These are phyloP conservation scores for Eupithecia centaureata DNA, from an alignment of 2,888 invertebrate species.

Conservation along the genomic window DNA sequence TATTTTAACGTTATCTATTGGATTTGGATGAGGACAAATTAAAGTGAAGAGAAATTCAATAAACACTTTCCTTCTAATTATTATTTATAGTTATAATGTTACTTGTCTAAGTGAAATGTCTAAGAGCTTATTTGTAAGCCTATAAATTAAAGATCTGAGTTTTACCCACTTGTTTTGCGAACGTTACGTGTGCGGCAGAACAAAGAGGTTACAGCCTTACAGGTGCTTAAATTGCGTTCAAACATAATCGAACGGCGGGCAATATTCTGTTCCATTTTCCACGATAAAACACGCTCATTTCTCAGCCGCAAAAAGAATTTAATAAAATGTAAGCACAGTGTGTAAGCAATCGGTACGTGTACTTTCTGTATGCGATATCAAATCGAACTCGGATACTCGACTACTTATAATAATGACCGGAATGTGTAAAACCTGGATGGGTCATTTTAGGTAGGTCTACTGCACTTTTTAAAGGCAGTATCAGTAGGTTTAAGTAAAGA, in stretches of 20 bases:
- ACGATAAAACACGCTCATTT: conserved; percentile 48
- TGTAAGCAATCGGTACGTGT: conserved; percentile 21
- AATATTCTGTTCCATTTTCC: conserved; percentile 48
- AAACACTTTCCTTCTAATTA: too few species aligned
- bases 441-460: neutral
- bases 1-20: neutral
- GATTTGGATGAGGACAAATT: too few species aligned
- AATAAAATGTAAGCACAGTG: conserved; percentile 22
- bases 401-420: conserved; percentile 16
- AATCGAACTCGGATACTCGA: conserved; percentile 15
- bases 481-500: neutral
- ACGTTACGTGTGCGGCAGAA: conserved; percentile 57
- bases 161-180: conserved; percentile 42
- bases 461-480: neutral
- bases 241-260: conserved; percentile 64
- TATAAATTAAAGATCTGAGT: too few species aligned
- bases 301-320: conserved; percentile 32
- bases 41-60: too few species aligned
- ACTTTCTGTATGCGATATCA: conserved; percentile 17
- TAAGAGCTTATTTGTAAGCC: too few species aligned
- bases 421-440: conserved; percentile 5
- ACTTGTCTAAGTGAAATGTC: too few species aligned
- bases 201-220: conserved; percentile 72
- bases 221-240: conserved; percentile 76
- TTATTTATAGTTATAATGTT: too few species aligned